Percentiles rank a stretch among this genome's conserved stretches.
phyloP scores from a whole-genome alignment of 2,888 invertebrate species.

The Gortyna flavago region DNA sequence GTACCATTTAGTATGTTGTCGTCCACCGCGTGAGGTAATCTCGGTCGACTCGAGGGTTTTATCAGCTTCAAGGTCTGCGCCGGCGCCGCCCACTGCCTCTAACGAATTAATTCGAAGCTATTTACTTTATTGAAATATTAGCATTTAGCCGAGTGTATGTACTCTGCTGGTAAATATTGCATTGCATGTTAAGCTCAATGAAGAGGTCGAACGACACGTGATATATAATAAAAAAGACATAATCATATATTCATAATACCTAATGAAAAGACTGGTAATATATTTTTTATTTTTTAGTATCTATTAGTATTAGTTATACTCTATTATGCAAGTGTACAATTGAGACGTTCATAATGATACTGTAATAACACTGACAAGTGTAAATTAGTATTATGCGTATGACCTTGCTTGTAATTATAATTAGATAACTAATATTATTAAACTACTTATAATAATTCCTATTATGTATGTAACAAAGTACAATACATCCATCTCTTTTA shows the following conservation, averaged over 20 bases:
- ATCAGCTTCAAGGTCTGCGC: conserved; percentile 63
- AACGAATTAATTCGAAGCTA: conserved; percentile 42
- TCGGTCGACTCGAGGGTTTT: conserved; percentile 56
- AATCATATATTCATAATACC: no score
- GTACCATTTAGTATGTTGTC: conserved; percentile 31
- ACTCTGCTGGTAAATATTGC: conserved; percentile 23
- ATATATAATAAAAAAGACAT: not conserved
- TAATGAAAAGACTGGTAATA: not conserved
- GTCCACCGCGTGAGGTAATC: conserved; percentile 49
- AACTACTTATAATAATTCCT: not conserved
- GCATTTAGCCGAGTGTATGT: conserved; percentile 27
- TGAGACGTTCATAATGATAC: conserved; percentile 31
- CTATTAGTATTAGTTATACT: not conserved
- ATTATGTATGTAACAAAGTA: conserved; percentile 15
- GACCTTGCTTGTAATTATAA: conserved; percentile 26
- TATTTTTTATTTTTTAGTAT: not conserved
- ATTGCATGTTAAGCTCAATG: conserved; percentile 10
- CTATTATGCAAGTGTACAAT: conserved; percentile 26
- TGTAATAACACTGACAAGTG: conserved; percentile 38
- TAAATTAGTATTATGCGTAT: conserved; percentile 24
- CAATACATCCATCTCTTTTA: not conserved
- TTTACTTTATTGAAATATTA: conserved; percentile 41
- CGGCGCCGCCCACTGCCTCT: conserved; percentile 57
- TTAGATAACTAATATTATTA: conserved; percentile 12
- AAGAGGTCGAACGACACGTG: not conserved